Percentiles rank a stretch among this genome's conserved stretches.
Evolutionary conservation across 2,797 vertebrate species (phyloP).

Genomic region (Myotis vivesi): DNA sequence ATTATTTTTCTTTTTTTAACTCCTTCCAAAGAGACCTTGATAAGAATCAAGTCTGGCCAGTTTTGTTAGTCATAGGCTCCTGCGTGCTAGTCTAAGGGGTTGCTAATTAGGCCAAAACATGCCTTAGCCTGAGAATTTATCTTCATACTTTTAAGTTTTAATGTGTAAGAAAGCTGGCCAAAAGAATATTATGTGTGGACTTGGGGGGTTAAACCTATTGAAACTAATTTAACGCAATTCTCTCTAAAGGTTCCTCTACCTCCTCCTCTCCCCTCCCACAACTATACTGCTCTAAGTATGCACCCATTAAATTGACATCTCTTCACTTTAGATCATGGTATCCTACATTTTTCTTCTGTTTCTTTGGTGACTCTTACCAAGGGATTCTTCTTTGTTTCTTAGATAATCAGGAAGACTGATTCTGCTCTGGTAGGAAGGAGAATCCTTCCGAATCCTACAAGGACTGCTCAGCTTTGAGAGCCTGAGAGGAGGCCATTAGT

Average conservation of each 20-base stretch:
- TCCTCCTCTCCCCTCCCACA: neutral
- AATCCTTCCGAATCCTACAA: neutral
- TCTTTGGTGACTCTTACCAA: neutral
- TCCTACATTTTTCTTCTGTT: conserved; percentile 13
- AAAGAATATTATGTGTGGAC: neutral
- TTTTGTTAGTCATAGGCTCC: conserved; percentile 61
- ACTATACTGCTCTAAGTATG: neutral
- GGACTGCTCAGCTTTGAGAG: neutral
- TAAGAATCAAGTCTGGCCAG: conserved; percentile 67
- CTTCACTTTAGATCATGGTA: conserved; percentile 27
- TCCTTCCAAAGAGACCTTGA: conserved; percentile 56
- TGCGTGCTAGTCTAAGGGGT: conserved; percentile 44
- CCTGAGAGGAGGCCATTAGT: neutral
- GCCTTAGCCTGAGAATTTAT: conserved; percentile 67
- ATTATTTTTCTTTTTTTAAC: conserved; percentile 68
- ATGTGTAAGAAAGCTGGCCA: conserved; percentile 34
- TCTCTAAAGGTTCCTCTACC: conserved; percentile 5
- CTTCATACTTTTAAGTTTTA: conserved; percentile 57
- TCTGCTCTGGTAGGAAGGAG: neutral
- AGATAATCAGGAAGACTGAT: neutral
- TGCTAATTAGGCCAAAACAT: conserved; percentile 69
- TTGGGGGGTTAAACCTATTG: conserved; percentile 37
- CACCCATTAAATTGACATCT: conserved; percentile 23
- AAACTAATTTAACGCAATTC: conserved; percentile 47
- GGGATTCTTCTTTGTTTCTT: neutral